Evolutionary conservation across 2,888 invertebrate species (phyloP).

Genomic region (Neria commutata): DNA sequence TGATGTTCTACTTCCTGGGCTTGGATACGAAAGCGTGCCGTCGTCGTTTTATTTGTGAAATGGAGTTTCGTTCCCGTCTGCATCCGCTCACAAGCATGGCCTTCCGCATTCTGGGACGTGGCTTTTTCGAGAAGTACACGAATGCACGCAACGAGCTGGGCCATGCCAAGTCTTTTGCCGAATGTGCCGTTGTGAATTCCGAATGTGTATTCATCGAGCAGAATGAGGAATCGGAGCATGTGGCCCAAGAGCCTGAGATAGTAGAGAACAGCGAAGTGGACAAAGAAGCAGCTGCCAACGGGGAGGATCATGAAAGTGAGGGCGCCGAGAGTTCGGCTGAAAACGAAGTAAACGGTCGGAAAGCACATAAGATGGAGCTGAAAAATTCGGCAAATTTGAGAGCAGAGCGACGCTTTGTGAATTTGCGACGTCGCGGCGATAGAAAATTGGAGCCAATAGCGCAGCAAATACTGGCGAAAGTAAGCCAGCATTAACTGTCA

Average conservation of each 20-base stretch:
- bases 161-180: constrained; percentile 50
- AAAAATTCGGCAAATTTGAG: constrained; percentile 40
- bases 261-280: constrained; percentile 37
- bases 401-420: constrained; percentile 36
- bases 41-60: constrained; percentile 64
- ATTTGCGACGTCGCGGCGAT: constrained; percentile 31
- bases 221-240: constrained; percentile 18
- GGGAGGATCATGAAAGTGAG: background rate
- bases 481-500: no score
- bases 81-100: constrained; percentile 59
- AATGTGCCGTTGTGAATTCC: constrained; percentile 55
- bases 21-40: constrained; percentile 60
- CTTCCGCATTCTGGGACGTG: constrained; percentile 57
- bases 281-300: background rate
- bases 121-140: constrained; percentile 55
- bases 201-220: constrained; percentile 55
- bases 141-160: constrained; percentile 45
- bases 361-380: no score
- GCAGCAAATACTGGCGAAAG: constrained; percentile 40
- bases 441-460: constrained; percentile 38
- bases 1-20: constrained; percentile 59
- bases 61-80: constrained; percentile 61
- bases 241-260: constrained; percentile 49
- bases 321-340: background rate
- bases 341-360: no score